These are phyloP conservation scores for Squalus acanthias DNA, from an alignment of 2,797 vertebrate species.

Conservation along the genomic window DNA sequence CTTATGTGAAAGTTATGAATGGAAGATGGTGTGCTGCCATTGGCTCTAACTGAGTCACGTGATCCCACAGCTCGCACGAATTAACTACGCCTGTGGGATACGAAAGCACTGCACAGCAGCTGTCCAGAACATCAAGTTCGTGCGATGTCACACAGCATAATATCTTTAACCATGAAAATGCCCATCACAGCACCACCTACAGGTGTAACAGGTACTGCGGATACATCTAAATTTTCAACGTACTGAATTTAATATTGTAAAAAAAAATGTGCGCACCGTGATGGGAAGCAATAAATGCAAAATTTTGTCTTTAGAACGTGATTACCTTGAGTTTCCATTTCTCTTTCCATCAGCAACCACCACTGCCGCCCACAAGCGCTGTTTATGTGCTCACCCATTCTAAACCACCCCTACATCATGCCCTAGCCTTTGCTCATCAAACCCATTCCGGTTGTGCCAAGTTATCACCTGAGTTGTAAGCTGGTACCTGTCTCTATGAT, in stretches of 20 bases:
- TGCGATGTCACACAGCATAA: too few relatives aligned
- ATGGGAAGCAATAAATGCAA: not conserved
- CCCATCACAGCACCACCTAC: too few relatives aligned
- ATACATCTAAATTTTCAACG: too few relatives aligned
- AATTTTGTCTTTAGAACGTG: not conserved
- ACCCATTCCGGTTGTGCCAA: not conserved
- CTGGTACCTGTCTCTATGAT: not conserved
- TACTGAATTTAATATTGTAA: not conserved
- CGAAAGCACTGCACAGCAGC: too few relatives aligned
- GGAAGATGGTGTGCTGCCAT: too few relatives aligned
- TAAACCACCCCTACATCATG: not conserved
- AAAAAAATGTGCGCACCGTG: not conserved
- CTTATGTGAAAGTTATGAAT: too few relatives aligned
- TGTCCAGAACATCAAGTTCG: too few relatives aligned
- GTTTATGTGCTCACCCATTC: not conserved
- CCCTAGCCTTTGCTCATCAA: not conserved
- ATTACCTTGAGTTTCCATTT: not conserved
- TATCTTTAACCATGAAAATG: too few relatives aligned
- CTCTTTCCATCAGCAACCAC: not conserved
- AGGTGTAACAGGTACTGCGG: too few relatives aligned
- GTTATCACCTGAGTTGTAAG: not conserved
- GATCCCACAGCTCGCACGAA: too few relatives aligned
- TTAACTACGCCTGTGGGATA: too few relatives aligned
- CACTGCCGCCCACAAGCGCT: not conserved
- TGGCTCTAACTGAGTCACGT: too few relatives aligned